Conservation (phyloP, 2,888 invertebrate genomes). For the Branchipolynoe longqiensis region DNA sequence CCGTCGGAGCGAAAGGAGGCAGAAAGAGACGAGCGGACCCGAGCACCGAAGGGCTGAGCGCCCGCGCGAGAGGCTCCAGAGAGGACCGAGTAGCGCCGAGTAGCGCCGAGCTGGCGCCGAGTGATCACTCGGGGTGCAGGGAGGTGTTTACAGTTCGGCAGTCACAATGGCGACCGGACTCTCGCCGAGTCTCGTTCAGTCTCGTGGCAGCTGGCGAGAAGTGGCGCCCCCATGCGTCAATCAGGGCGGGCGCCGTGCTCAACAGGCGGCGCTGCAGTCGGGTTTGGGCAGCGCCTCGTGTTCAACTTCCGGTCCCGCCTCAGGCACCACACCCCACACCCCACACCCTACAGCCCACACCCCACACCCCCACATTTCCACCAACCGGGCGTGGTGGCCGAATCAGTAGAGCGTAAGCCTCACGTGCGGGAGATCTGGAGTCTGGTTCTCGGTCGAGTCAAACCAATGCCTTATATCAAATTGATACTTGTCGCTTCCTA, state of each 20-base stretch:
- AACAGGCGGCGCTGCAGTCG: background rate
- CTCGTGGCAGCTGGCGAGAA: conserved; percentile 4
- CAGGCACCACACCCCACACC: background rate
- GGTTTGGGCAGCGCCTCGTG: background rate
- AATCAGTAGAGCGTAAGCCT: no score
- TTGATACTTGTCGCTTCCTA: no score
- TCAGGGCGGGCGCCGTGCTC: background rate
- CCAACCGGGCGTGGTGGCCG: no score
- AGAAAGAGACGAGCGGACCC: background rate
- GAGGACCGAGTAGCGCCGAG: background rate
- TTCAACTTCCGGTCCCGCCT: background rate
- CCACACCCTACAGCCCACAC: background rate
- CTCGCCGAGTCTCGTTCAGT: background rate
- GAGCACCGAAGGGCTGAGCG: background rate
- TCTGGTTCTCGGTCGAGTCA: no score
- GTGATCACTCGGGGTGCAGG: background rate
- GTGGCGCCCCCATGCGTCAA: background rate
- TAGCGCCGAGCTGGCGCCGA: background rate
- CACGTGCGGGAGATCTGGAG: no score
- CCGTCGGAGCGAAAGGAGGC: background rate
- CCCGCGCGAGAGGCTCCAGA: background rate
- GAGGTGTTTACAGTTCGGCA: background rate
- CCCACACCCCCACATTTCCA: no score
- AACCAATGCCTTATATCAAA: no score
- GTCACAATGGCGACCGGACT: background rate